Evolutionary conservation across 2,888 invertebrate genomes (phyloP), one percentile per base, ranked within the genome.

Genomic region (Xanthia icteritia): DNA sequence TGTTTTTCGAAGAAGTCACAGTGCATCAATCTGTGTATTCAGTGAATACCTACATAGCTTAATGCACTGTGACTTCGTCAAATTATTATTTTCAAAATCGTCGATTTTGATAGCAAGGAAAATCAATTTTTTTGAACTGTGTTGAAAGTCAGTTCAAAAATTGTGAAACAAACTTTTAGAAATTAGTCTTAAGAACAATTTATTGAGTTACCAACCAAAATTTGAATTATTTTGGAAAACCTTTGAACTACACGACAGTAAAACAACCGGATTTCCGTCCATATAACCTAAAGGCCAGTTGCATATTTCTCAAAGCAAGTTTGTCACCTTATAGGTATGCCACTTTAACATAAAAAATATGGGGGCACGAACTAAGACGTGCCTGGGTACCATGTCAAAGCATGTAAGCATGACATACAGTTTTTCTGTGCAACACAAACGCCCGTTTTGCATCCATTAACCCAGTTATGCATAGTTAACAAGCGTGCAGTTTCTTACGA

Each of bases 381-480:
- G 81, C 51, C 42, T 79, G 76, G 65, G 72, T 70, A 78, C 81
- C 79, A 79, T 77, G 80, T 79, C 79, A 89, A 81, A 65, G 88
- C 87, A 89, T 85, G 91, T 88, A 87, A 89, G 90, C 92, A 89
- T 91, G 90, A 92, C 90, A 89, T 86, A 89, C 87, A 88, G 88
- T 92, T 91, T 91, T 90, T 89, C 84, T 86, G 67, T 61, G 51
- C 81, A 83, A 86, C 84, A 86, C 86, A 88, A 84, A 90, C 86
- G 73, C 85, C 80, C 76, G 84, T 86, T 91, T 87, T 90, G 86
- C 86, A 89, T 90, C 90, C 91, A 94, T 95, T 94, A 94, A 91
- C 94, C 94, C 90, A 94, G 91, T 93, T 93, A 92, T 90, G 88
- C 90, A 91, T 89, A 91, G 87, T 86, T 90, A 91, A 89, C 89